These are phyloP conservation scores for Peucedramus taeniatus DNA, from an alignment of 2,113 vertebrate genomes.

Conservation along the genomic window DNA sequence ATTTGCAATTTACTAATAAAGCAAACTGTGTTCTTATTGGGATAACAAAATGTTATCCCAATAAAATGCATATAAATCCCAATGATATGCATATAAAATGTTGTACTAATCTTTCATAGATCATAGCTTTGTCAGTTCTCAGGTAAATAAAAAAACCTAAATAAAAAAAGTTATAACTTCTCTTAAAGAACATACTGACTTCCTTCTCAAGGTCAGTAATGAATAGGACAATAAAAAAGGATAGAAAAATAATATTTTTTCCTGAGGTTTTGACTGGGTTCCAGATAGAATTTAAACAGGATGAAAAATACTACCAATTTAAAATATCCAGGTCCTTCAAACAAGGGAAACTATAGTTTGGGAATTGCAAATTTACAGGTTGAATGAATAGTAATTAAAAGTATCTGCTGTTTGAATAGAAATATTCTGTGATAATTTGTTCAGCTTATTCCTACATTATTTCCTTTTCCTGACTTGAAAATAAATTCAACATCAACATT, in stretches of 20 bases:
- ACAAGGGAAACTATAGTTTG: neutral
- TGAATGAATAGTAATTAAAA: neutral
- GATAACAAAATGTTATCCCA: no score
- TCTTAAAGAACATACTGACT: neutral
- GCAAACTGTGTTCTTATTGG: neutral
- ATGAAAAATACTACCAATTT: neutral
- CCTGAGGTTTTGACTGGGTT: neutral
- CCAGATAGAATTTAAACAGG: neutral
- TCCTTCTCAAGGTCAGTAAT: neutral
- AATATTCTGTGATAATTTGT: neutral
- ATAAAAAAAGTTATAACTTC: neutral
- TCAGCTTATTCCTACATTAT: neutral
- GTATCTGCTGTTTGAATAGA: neutral
- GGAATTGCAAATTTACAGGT: neutral
- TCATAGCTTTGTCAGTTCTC: neutral
- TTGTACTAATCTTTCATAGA: neutral
- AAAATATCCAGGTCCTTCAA: neutral
- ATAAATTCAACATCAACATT: neutral
- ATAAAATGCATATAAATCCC: no score
- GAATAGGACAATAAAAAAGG: neutral
- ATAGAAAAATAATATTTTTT: neutral
- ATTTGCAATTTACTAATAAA: conserved; percentile 12
- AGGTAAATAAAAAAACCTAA: neutral
- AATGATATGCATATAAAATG: neutral
- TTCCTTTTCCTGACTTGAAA: neutral